A percentile compares a stretch with the other conserved stretches of the same genome.
Evolutionary conservation across 2,797 vertebrate genomes (phyloP).

Genomic region (Parauchenoglanis punctatus): DNA sequence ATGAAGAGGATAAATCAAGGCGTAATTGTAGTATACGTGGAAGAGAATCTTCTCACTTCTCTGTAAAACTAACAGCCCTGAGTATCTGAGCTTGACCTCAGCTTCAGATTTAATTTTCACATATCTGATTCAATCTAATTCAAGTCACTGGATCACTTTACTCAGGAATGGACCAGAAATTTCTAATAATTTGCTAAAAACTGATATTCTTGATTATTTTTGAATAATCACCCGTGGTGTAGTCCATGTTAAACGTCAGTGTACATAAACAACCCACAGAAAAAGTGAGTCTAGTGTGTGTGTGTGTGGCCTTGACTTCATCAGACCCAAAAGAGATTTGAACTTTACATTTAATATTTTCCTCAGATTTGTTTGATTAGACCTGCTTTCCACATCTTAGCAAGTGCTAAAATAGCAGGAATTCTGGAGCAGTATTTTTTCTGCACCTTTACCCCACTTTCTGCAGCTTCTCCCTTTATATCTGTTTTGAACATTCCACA

Average conservation of each 20-base stretch:
- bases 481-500: not conserved
- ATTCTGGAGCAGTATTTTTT: not conserved
- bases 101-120: not conserved
- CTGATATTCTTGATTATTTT: not conserved
- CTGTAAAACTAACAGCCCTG: slow-evolving; percentile 30
- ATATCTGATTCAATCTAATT: not conserved
- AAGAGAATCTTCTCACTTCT: not conserved
- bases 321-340: not conserved
- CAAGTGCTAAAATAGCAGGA: not conserved
- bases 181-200: not conserved
- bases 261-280: not conserved
- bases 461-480: not conserved
- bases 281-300: not conserved
- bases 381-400: not conserved
- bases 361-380: not conserved
- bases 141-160: not conserved
- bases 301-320: not conserved
- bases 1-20: not conserved
- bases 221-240: not conserved
- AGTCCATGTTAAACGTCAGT: not conserved
- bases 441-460: not conserved
- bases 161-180: not conserved
- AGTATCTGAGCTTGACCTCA: slow-evolving; percentile 18
- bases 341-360: not conserved
- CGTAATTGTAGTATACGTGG: not conserved